These are phyloP conservation scores for Linurgus olivaceus DNA, from an alignment of 2,797 vertebrate genomes.

Conservation along the genomic window DNA sequence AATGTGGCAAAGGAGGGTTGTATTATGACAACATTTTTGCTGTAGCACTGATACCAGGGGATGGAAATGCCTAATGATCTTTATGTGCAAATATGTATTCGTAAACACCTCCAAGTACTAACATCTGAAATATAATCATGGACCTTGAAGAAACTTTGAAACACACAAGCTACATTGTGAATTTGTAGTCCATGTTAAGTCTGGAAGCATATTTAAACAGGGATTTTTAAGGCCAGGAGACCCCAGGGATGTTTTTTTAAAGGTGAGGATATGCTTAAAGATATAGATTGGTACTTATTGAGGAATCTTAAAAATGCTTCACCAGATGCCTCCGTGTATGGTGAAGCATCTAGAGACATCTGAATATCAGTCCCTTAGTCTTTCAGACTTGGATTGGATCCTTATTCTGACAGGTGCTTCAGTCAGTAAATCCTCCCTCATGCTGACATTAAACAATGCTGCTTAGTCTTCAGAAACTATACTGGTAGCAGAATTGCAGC, in stretches of 20 bases:
- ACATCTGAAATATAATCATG: background rate
- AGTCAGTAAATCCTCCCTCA: conserved; percentile 53
- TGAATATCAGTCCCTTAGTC: background rate
- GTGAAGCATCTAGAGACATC: background rate
- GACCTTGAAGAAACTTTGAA: background rate
- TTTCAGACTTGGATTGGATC: conserved; percentile 6
- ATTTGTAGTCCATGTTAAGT: background rate
- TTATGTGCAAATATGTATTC: background rate
- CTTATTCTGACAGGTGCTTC: conserved; percentile 25
- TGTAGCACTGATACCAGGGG: conserved; percentile 53
- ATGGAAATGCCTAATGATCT: background rate
- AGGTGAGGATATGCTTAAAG: background rate
- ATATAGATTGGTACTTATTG: background rate
- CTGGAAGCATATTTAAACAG: background rate
- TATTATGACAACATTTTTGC: conserved; percentile 63
- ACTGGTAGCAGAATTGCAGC: conserved; percentile 34
- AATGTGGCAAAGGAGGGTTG: conserved; percentile 60
- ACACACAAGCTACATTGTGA: fast-evolving
- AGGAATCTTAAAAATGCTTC: background rate
- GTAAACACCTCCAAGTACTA: background rate
- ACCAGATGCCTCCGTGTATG: background rate
- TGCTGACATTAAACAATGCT: conserved; percentile 57
- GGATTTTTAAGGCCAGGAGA: background rate
- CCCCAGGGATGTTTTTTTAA: background rate
- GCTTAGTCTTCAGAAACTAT: conserved; percentile 23